These are phyloP conservation scores for Anarrhichthys ocellatus DNA, from an alignment of 2,113 vertebrate genomes.

Conservation along the genomic window DNA sequence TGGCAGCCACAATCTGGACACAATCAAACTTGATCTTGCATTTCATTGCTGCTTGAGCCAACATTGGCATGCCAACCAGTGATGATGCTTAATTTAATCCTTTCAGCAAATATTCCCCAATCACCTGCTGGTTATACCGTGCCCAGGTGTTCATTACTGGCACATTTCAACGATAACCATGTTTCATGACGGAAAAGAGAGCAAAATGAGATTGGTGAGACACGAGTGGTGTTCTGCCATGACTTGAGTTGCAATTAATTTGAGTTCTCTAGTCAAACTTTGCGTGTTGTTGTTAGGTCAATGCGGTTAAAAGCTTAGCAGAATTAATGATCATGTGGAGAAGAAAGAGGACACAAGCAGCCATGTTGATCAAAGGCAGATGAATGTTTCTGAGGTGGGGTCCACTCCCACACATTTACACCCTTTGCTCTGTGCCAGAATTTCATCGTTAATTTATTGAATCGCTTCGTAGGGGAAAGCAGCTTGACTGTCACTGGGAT, in stretches of 20 bases:
- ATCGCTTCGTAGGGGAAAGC: conserved; percentile 41
- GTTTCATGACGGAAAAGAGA: conserved; percentile 7
- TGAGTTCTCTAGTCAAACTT: conserved; percentile 10
- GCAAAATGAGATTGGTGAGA: conserved; percentile 26
- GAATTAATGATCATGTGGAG: background rate
- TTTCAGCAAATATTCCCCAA: conserved; percentile 46
- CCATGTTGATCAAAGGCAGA: background rate
- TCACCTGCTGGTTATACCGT: conserved; percentile 45
- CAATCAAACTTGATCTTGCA: conserved; percentile 36
- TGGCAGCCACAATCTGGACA: conserved; percentile 49
- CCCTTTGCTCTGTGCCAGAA: conserved; percentile 34
- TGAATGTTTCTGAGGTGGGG: conserved; percentile 6
- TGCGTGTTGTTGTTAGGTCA: background rate
- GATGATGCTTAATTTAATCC: conserved; percentile 55
- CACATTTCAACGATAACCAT: conserved; percentile 47
- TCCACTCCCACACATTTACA: background rate
- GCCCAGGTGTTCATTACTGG: conserved; percentile 64
- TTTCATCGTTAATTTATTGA: conserved; percentile 54
- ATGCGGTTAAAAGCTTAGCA: conserved; percentile 24
- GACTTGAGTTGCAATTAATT: conserved; percentile 32
- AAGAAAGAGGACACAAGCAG: conserved; percentile 1
- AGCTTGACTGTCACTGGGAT: conserved; percentile 41
- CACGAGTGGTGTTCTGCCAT: conserved; percentile 23
- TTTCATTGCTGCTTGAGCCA: conserved; percentile 24
- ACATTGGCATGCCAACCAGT: conserved; percentile 28